phyloP scores from a whole-genome alignment of 2,797 vertebrate genomes.

The Miichthys miiuy region DNA sequence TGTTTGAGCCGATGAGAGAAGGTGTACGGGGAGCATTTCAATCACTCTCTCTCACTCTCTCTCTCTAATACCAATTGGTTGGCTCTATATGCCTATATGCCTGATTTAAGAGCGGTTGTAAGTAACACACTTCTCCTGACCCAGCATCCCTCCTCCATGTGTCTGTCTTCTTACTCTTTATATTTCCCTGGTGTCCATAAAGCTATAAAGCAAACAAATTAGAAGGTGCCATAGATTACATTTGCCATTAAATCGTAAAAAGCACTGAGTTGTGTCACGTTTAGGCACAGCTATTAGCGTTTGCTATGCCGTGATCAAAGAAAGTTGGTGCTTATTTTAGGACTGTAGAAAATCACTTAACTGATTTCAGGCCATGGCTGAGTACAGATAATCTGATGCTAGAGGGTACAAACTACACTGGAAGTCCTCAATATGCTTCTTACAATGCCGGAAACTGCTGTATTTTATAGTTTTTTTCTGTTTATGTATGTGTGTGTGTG shows the following conservation, averaged over 20 bases:
- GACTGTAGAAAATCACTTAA: constrained; percentile 73
- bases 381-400: constrained; percentile 72
- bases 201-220: constrained; percentile 77
- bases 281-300: constrained; percentile 69
- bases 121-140: constrained; percentile 78
- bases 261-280: constrained; percentile 65
- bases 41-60: constrained; percentile 74
- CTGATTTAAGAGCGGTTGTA: constrained; percentile 82
- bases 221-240: constrained; percentile 72
- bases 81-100: constrained; percentile 70
- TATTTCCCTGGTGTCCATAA: constrained; percentile 74
- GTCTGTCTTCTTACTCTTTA: constrained; percentile 60
- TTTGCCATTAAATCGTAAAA: constrained; percentile 76
- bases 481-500: constrained; percentile 41
- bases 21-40: constrained; percentile 78
- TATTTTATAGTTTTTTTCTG: constrained; percentile 49
- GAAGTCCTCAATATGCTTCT: constrained; percentile 48
- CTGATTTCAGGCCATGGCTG: constrained; percentile 66
- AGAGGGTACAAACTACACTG: constrained; percentile 62
- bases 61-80: constrained; percentile 72
- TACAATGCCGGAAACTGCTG: constrained; percentile 38
- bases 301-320: constrained; percentile 71
- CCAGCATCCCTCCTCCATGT: constrained; percentile 67
- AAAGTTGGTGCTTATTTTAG: constrained; percentile 76
- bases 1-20: constrained; percentile 74